Evolutionary conservation across 1,140 invertebrate species (phyloP).

Genomic region (Caenorhabditis tropicalis): DNA sequence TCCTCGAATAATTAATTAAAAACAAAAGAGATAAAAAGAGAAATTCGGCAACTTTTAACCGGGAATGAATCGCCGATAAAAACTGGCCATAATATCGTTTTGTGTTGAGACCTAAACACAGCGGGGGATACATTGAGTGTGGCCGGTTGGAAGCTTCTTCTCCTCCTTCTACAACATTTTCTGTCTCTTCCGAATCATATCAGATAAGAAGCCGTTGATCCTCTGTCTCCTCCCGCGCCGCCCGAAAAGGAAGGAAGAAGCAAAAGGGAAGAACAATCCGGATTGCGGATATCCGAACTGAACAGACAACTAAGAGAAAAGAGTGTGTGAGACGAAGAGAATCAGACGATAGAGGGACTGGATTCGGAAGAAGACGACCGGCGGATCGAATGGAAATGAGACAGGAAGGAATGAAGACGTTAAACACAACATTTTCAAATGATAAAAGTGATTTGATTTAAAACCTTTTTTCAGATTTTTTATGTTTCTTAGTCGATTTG

Average conservation of each 20-base stretch:
- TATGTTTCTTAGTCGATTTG: not conserved
- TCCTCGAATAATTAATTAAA: not conserved
- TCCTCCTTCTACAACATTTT: not conserved
- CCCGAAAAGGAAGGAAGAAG: slow-evolving; percentile 30
- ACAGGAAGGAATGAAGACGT: slow-evolving; percentile 26
- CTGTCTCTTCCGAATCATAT: slow-evolving; percentile 35
- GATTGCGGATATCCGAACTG: slow-evolving; percentile 42
- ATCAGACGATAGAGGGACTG: not conserved
- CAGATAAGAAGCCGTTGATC: slow-evolving; percentile 44
- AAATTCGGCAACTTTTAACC: not conserved
- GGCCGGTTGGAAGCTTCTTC: not conserved
- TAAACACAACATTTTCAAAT: slow-evolving; percentile 10
- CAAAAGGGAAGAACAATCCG: slow-evolving; percentile 8
- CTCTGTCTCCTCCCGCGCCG: not conserved
- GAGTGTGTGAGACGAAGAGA: not conserved
- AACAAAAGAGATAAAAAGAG: not conserved
- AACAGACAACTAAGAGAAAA: not conserved
- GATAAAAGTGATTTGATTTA: slow-evolving; percentile 37
- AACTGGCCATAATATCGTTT: not conserved
- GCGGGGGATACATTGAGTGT: slow-evolving; percentile 34
- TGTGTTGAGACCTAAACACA: not conserved
- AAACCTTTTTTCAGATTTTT: not conserved
- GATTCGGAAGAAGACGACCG: slow-evolving; percentile 19
- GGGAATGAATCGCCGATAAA: not conserved
- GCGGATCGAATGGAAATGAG: slow-evolving; percentile 14